Base-by-base conservation (phyloP, 2,888 invertebrate species). In the Hecatera dysodea region DNA sequence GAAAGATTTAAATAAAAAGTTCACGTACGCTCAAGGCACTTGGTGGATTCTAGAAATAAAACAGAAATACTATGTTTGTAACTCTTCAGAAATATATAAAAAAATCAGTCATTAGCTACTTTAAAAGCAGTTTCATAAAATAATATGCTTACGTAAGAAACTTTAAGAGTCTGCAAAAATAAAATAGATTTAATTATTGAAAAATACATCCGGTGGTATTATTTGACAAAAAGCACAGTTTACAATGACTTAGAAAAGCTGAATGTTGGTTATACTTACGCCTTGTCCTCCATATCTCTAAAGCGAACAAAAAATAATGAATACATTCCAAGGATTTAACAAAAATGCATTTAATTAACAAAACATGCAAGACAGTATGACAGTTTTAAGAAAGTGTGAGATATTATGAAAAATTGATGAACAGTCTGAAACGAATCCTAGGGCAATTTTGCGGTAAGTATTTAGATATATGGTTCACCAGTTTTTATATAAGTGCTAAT, bases 121-220 rank as follows among this genome's bases (percentile, higher is more conserved):
- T 17, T 19, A 46, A 65, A 65, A 48, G 12, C 8, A 1, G 39
- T n/a, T 22, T 29, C 24, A 22, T 27, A 27, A 48, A 50, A 52
- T 27, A 22, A 11, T 24, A 56, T 67, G 82, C 88, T 87, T 82
- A 88, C 88, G 56, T 87, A 88, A 33, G 84, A 53, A 29, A 87
- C 83, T 83, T 79, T 84, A 22, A 88, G 80, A 12, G 78, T 67
- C 87, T 88, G 84, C 15, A 78, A 78, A 70, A 61, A 67, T 52
- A 57, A 61, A 50, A 46, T 9, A n/a, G 15, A 46, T 74, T 36
- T 24, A 46, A 29, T 46, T 2, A 12, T 11, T 19, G 1, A 11
- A 29, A 36, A 22, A 71, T 17, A 0, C 12, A 53, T 62, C 48
- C 62, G 12, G n/a, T 44, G 33, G 33, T 36, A 71, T 44, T 53